Evolutionary conservation across 1,140 invertebrate genomes (phyloP).

Genomic region (Macrobrachium nipponense): DNA sequence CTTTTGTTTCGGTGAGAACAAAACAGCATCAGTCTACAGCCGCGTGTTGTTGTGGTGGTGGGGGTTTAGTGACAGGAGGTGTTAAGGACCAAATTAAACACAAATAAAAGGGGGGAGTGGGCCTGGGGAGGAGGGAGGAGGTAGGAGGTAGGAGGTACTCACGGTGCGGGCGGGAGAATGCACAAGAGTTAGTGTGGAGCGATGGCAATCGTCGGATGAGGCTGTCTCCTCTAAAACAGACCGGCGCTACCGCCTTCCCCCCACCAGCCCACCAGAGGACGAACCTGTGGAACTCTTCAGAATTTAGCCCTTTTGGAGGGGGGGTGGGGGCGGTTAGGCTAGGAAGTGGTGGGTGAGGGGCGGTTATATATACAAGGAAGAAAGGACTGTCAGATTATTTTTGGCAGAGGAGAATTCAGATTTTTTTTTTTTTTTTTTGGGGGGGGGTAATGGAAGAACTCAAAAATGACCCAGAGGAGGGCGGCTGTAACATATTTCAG

Average conservation of each 20-base stretch:
- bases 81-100: no score
- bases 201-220: slow-evolving; percentile 47
- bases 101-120: no score
- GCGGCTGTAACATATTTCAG: no score
- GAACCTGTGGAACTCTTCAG: slow-evolving; percentile 15
- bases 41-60: neutral
- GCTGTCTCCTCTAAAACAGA: slow-evolving; percentile 42
- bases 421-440: no score
- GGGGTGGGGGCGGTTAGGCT: no score
- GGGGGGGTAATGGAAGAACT: no score
- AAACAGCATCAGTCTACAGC: no score
- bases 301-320: no score
- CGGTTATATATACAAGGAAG: neutral
- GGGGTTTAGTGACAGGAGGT: neutral
- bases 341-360: no score
- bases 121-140: no score
- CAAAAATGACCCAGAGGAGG: no score
- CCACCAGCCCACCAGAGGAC: slow-evolving; percentile 47
- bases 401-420: neutral
- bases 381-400: neutral
- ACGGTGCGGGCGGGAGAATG: slow-evolving; percentile 53
- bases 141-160: neutral
- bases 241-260: slow-evolving; percentile 26
- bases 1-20: no score
- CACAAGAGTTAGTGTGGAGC: slow-evolving; percentile 48